phyloP scores from a whole-genome alignment of 1,140 invertebrate species.

The Trichoplusia ni region DNA sequence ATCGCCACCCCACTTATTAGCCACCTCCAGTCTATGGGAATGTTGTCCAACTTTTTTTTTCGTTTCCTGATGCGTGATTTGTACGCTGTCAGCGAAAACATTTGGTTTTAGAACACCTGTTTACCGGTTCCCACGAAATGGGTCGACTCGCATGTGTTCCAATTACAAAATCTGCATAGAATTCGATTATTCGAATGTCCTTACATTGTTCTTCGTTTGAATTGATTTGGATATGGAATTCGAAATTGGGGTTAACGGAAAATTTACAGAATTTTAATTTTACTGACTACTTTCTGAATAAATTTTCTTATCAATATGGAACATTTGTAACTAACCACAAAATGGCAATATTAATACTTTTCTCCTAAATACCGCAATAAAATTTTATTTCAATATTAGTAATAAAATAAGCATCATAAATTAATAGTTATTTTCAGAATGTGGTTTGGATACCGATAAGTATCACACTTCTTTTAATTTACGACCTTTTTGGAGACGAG shows the following conservation, averaged over 20 bases:
- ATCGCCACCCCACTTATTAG: conserved; percentile 31
- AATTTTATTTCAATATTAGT: too few species aligned
- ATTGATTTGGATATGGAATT: neutral
- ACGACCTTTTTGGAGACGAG: too few species aligned
- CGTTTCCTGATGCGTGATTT: conserved; percentile 59
- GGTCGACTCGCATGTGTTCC: conserved; percentile 42
- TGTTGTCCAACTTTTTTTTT: conserved; percentile 32
- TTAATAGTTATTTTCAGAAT: too few species aligned
- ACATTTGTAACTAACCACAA: too few species aligned
- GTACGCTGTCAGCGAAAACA: conserved; percentile 38
- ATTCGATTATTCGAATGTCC: conserved; percentile 28
- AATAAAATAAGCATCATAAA: too few species aligned
- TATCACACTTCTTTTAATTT: too few species aligned
- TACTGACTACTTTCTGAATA: neutral
- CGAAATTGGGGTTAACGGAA: neutral
- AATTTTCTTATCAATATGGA: too few species aligned
- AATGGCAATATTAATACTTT: too few species aligned
- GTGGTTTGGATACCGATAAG: too few species aligned
- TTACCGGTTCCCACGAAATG: conserved; percentile 56
- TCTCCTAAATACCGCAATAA: too few species aligned
- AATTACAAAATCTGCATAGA: conserved; percentile 42
- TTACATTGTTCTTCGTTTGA: neutral
- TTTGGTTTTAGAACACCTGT: conserved; percentile 59
- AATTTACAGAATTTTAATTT: neutral
- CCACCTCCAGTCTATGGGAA: conserved; percentile 39